Evolutionary conservation across 2,888 invertebrate species (phyloP), one percentile per base, ranked within the genome.

Genomic region (Scrobipalpa costella): DNA sequence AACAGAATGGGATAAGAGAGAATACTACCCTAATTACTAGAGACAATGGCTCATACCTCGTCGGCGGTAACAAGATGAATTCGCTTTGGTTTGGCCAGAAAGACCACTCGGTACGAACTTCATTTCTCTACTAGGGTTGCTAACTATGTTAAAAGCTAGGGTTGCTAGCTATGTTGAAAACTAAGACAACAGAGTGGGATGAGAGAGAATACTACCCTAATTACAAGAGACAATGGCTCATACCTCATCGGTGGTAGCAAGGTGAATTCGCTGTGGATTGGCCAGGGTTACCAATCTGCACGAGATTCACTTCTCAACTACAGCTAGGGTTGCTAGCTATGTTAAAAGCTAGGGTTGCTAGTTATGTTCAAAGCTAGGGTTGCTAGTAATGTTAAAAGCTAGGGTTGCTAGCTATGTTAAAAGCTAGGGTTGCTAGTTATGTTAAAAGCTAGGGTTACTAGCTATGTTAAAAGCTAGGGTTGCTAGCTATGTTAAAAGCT

Each of bases 231-330:
- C 44, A 44, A 44, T 9, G 15, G 44, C 15, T 44, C n/a, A n/a
- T 15, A n/a, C 44, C 6, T 44, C n/a, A 2, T 15, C 15, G 15
- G 15, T 44, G 44, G 15, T n/a, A 15, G n/a, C 44, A 44, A 44
- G 44, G 44, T 44, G 44, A 44, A 44, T 44, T 44, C n/a, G 15
- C 44, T n/a, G n/a, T 5, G 9, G 44, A 44, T 44, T 44, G 44
- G 15, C 44, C 13, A 15, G 44, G 44, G 7, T 5, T 44, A 9
- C 44, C 44, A 15, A 2, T 15, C 9, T n/a, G 44, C 44, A 15
- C 44, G 44, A 15, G n/a, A n/a, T n/a, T n/a, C 0, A 15, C 15
- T 15, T 15, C n/a, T 6, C 3, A 44, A 27, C 27, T 27, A 27
- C 27, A 27, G 27, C 27, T 7, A 44, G 44, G n/a, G 44, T 44